Base-by-base conservation (phyloP, 2,797 vertebrate species). In the Buceros bicornis region DNA sequence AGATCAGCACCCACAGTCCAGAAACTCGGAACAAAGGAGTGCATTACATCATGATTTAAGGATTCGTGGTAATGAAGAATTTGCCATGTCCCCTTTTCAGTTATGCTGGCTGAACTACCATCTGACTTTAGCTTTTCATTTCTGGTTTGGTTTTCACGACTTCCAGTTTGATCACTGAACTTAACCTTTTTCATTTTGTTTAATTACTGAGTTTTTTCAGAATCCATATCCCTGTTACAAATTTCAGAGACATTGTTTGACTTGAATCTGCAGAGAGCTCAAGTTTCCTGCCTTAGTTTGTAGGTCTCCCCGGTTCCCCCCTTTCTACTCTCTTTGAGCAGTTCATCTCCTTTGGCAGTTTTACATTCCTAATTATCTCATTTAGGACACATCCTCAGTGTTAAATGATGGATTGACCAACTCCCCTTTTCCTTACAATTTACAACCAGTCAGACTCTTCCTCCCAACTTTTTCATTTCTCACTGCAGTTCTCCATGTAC, bases 61-160 rank as follows among this genome's bases (percentile, higher is more conserved):
- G 73, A 82, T 66, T 35, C 0, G 0, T 62, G 40, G 35, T 77
- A 62, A 43, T 58, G 54, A 86, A 78, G 71, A 88, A 79, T 79
- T 91, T 87, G 24, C 40, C 18, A 3, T 16, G 6, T 45, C 45
- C 26, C 20, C 50, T 66, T 56, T 70, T 72, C 69, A 31, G 21
- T 78, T 57, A 35, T 12, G 28, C 43, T 25, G 14, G 53, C 16
- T 83, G 48, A 80, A 79, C 35, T 82, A 56, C 43, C 12, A 35
- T 31, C 33, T 81, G 37, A 74, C 47, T 21, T 31, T 91, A 1
- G 5, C 26, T 62, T 91, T 76, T 67, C 57, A 53, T 84, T 88
- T 76, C 69, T 78, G 24, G 26, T 74, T 88, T 71, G 53, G 5
- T 69, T 94, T 71, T 90, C 35, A 64, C 57, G n/a, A 29, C 42